phyloP scores from a whole-genome alignment of 2,888 invertebrate genomes.

The Eupithecia vulgata region DNA sequence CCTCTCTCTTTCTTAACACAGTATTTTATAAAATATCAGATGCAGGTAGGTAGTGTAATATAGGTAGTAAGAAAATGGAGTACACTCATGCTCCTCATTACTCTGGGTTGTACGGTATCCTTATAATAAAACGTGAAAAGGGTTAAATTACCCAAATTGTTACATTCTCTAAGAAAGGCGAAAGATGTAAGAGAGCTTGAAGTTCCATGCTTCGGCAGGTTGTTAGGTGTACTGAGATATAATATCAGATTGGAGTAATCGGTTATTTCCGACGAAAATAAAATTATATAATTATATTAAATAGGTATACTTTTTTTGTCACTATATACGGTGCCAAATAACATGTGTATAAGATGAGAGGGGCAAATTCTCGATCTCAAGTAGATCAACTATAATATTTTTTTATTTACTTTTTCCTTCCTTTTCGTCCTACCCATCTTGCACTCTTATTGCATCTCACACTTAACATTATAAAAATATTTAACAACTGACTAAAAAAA shows the following conservation, averaged over 20 bases:
- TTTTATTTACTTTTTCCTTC: too few species aligned
- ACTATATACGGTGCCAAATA: too few species aligned
- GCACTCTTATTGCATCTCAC: too few species aligned
- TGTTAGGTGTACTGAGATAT: neutral
- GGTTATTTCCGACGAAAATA: neutral
- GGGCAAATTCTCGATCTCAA: too few species aligned
- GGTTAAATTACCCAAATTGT: conserved; percentile 41
- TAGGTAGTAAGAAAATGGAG: neutral
- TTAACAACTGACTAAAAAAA: too few species aligned
- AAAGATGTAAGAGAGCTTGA: neutral
- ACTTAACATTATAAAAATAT: too few species aligned
- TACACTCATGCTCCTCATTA: conserved; percentile 37
- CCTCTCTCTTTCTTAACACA: neutral
- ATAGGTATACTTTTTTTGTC: neutral
- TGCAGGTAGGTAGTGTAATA: neutral
- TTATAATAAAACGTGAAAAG: conserved; percentile 44
- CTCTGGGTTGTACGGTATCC: conserved; percentile 37
- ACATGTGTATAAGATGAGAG: too few species aligned
- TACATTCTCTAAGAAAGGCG: conserved; percentile 25
- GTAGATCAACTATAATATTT: too few species aligned
- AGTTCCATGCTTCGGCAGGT: neutral
- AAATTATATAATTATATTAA: neutral
- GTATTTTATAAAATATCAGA: neutral
- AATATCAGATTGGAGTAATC: neutral
- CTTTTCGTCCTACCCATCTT: too few species aligned